Conservation (phyloP, 2,113 vertebrate species). For the Anolis sagrei region DNA sequence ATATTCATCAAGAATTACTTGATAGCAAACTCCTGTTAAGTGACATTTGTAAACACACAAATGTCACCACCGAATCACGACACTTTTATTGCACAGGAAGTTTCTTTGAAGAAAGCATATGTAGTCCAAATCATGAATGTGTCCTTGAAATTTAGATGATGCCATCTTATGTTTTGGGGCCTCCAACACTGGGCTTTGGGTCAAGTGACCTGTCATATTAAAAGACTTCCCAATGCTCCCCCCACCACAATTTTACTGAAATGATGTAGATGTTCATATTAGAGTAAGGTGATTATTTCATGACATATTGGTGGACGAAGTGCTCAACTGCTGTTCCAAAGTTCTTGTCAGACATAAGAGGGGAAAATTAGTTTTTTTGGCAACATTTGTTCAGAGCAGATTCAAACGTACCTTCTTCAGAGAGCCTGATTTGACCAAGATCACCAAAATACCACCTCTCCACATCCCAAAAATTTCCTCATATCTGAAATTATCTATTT, state of each 20-base stretch:
- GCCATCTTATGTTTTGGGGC: background rate
- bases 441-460: too few species aligned
- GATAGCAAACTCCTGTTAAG: background rate
- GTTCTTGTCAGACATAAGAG: background rate
- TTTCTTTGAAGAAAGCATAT: background rate
- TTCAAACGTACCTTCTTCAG: too few species aligned
- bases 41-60: constrained; percentile 28
- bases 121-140: background rate
- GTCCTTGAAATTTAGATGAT: background rate
- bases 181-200: background rate
- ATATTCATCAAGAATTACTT: background rate
- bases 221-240: background rate
- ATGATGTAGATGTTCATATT: background rate
- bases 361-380: background rate
- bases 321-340: background rate
- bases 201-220: background rate
- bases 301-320: background rate
- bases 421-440: too few species aligned
- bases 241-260: background rate
- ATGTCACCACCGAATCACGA: background rate
- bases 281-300: background rate
- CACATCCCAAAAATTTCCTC: too few species aligned
- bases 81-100: constrained; percentile 18
- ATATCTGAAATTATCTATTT: constrained; percentile 35
- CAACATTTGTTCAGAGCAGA: background rate